Evolutionary conservation across 2,113 vertebrate species (phyloP).

Genomic region (Peromyscus leucopus): DNA sequence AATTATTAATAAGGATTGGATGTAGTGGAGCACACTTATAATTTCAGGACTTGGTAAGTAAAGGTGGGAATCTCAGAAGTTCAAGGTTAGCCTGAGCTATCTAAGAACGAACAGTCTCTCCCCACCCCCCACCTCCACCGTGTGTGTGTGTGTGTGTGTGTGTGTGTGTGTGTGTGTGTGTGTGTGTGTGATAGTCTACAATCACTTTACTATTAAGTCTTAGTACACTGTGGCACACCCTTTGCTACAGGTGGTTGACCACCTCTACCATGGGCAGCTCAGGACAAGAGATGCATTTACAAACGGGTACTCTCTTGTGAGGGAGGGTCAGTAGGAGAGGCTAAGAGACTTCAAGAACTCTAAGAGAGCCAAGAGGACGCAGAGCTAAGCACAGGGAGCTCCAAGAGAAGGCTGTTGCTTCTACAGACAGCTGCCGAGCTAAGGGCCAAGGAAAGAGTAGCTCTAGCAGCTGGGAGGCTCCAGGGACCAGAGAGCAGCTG

Average conservation of each 20-base stretch:
- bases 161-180: no score
- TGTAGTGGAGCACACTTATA: background rate
- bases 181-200: no score
- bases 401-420: background rate
- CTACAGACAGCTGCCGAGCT: fast-evolving
- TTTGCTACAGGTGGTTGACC: background rate
- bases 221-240: no score
- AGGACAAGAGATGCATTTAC: background rate
- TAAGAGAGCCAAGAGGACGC: background rate
- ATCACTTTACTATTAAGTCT: no score
- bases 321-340: background rate
- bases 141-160: no score
- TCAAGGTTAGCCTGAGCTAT: background rate
- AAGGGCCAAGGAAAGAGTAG: background rate
- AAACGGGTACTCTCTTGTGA: background rate
- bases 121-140: no score
- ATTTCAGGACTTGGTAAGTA: background rate
- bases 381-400: background rate
- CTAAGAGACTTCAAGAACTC: background rate
- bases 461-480: background rate
- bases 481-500: background rate
- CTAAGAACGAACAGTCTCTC: no score
- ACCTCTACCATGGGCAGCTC: background rate
- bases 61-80: background rate
- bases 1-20: background rate